phyloP scores from a whole-genome alignment of 1,140 invertebrate species.

The Lamellibrachia luymesi region DNA sequence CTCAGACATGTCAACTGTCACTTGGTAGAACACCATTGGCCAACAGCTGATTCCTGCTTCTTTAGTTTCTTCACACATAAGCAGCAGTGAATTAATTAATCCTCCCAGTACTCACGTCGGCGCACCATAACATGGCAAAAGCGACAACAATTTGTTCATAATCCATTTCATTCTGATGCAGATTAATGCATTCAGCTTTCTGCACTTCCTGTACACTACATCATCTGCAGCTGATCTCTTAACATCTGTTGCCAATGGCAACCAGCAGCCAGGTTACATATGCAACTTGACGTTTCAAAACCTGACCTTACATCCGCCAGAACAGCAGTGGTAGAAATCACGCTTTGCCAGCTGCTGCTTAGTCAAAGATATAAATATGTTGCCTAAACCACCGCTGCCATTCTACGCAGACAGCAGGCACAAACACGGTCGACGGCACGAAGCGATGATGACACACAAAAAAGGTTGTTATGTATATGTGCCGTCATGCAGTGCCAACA shows the following conservation, averaged over 20 bases:
- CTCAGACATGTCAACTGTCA: neutral
- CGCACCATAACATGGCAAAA: neutral
- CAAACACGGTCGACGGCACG: neutral
- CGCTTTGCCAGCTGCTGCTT: neutral
- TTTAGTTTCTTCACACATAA: neutral
- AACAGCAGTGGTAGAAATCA: neutral
- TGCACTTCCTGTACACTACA: neutral
- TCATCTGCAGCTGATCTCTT: neutral
- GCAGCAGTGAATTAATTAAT: neutral
- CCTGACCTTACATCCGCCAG: neutral
- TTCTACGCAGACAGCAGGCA: neutral
- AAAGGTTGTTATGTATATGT: neutral
- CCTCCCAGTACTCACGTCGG: neutral
- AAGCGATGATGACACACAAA: neutral
- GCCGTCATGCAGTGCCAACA: neutral
- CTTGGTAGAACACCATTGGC: neutral
- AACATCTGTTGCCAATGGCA: neutral
- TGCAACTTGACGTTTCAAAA: neutral
- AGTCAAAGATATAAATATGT: neutral
- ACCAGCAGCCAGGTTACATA: neutral
- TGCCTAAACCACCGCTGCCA: neutral
- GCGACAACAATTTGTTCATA: neutral
- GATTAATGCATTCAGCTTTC: neutral
- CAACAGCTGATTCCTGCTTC: neutral
- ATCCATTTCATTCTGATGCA: neutral